Evolutionary conservation across 2,113 vertebrate species (phyloP), one percentile per base, ranked within the genome.

Genomic region (Aegithalos caudatus): DNA sequence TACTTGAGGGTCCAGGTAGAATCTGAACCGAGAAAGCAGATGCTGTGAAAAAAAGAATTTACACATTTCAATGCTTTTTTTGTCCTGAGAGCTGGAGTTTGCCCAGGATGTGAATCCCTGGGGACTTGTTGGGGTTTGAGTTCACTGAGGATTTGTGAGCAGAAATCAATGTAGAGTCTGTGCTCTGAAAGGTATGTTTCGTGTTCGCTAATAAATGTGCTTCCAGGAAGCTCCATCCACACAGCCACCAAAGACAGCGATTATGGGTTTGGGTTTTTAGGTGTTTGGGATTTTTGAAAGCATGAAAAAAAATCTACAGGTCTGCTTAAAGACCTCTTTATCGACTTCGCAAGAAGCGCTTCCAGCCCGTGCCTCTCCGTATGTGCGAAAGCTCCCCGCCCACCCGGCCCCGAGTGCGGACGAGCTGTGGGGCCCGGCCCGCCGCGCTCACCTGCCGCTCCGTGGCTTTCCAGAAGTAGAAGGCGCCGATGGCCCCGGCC

Each of bases 381-480:
- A 1, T 18, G 11, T 4, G 54, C 31, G 33, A 18, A 45, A 53
- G 53, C 54, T 47, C 47, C 20, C 10, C 33, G 21, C 79, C 70
- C 54, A 2, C 4, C 25, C 29, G 10, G 38, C 37, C 29, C 37
- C 51, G 33, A 11, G 4, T 6, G 56, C 35, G 35, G 62, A 4
- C 20, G 40, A 4, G 22, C 62, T 31, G 23, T 31, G 12, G 2
- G 19, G 51, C 73, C 40, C 38, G 66, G 56, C 62, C 5, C 11
- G 17, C 72, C 31, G 12, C 20, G 92, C 98, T 98, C 98, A 99
- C 99, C 94, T 99, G 98, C 97, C 96, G 98, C 92, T 99, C 98
- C 12, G 96, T 98, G 91, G 95, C 97, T 97, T 99, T 99, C 99
- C 99, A 99, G 96, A 99, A 98, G 98, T 98, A 99, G 95, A 99